A percentile compares a stretch with the other conserved stretches of the same genome.
These are phyloP conservation scores for Eublepharis macularius DNA, from an alignment of 2,113 vertebrate species.

Conservation along the genomic window DNA sequence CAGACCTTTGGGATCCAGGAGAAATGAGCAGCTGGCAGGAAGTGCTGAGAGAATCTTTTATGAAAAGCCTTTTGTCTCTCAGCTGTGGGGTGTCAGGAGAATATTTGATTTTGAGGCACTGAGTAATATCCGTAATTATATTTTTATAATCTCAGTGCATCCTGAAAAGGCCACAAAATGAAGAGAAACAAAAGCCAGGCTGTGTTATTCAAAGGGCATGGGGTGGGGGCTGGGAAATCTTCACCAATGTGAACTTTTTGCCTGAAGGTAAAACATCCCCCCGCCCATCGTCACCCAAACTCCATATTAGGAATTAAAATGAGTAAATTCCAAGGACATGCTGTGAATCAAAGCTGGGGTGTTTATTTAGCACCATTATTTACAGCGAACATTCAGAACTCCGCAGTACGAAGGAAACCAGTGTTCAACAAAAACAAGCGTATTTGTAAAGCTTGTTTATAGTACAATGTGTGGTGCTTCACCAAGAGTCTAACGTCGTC, in stretches of 20 bases:
- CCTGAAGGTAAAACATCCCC: background rate
- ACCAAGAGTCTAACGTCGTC: background rate
- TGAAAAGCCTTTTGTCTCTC: constrained; percentile 12
- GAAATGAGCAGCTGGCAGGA: constrained; percentile 11
- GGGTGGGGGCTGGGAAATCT: background rate
- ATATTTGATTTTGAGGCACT: constrained; percentile 30
- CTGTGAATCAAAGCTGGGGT: background rate
- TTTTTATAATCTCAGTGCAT: background rate
- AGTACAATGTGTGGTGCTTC: accelerated
- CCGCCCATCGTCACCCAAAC: too few species aligned
- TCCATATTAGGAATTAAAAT: background rate
- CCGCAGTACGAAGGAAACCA: background rate
- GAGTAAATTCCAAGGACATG: background rate
- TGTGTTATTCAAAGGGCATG: background rate
- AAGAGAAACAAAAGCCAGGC: background rate
- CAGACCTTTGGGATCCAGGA: background rate
- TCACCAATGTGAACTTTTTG: background rate
- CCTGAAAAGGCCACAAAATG: constrained; percentile 9
- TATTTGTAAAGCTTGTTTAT: background rate
- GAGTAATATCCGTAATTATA: constrained; percentile 23
- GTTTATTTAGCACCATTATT: background rate
- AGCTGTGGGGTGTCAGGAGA: constrained; percentile 6
- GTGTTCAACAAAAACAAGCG: accelerated
- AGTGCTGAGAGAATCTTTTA: background rate
- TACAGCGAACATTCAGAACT: background rate